phyloP scores from a whole-genome alignment of 2,113 vertebrate genomes.

The Trogon surrucura region DNA sequence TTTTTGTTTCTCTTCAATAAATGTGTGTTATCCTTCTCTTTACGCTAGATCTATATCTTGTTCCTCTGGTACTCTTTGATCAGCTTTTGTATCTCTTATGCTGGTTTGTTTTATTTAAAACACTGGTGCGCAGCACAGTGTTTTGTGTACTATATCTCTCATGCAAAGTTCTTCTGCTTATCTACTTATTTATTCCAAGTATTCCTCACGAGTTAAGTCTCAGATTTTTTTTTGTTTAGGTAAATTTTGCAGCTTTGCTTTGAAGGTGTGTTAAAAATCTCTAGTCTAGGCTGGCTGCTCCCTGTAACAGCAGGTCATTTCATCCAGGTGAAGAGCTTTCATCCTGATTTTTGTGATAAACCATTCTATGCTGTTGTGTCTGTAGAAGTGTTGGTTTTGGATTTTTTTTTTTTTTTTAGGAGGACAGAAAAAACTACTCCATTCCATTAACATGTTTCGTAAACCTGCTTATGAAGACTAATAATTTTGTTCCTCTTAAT shows the following conservation, averaged over 20 bases:
- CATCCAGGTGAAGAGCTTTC: not conserved
- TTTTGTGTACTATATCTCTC: not conserved
- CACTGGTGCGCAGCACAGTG: not conserved
- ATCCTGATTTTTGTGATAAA: not conserved
- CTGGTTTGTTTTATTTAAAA: not conserved
- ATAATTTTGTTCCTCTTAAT: not conserved
- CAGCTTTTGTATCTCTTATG: not conserved
- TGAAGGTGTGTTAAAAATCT: not conserved
- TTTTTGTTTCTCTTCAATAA: not conserved
- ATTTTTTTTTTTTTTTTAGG: not conserved
- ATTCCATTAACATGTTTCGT: not conserved
- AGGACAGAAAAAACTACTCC: not conserved
- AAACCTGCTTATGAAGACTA: not conserved
- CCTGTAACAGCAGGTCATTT: not conserved
- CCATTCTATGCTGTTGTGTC: not conserved
- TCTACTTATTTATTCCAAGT: not conserved
- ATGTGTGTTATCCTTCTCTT: not conserved
- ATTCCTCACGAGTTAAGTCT: not conserved
- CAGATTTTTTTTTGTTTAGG: not conserved
- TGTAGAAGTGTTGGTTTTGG: not conserved
- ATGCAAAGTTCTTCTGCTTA: not conserved
- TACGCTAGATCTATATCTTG: not conserved
- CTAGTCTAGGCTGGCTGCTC: not conserved
- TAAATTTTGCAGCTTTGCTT: not conserved
- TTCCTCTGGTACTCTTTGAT: not conserved